Percentiles rank a stretch among this genome's conserved stretches.
Evolutionary conservation across 2,113 vertebrate species (phyloP).

Genomic region (Panurus biarmicus): DNA sequence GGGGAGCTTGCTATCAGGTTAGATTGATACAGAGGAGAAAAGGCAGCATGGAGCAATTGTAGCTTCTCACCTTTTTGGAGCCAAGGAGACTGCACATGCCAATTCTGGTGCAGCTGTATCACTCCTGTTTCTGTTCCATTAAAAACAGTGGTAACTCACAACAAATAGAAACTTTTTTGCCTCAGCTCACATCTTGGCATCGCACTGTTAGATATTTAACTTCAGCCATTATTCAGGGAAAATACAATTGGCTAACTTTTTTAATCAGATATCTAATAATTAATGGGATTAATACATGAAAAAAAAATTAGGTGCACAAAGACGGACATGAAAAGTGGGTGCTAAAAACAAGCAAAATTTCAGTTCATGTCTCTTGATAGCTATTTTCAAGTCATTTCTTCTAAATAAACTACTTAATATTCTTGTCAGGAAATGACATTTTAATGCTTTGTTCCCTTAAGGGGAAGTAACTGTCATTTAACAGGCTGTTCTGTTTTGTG

Average conservation of each 20-base stretch:
- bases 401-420: slow-evolving; percentile 67
- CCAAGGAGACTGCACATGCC: slow-evolving; percentile 74
- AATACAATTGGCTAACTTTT: slow-evolving; percentile 74
- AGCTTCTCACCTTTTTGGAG: slow-evolving; percentile 69
- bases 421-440: slow-evolving; percentile 67
- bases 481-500: slow-evolving; percentile 65
- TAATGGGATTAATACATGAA: slow-evolving; percentile 55
- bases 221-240: slow-evolving; percentile 81
- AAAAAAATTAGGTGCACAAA: slow-evolving; percentile 71
- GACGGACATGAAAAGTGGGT: slow-evolving; percentile 72
- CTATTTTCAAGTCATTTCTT: slow-evolving; percentile 72
- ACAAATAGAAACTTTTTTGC: slow-evolving; percentile 73
- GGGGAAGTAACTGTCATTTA: slow-evolving; percentile 64
- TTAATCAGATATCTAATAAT: slow-evolving; percentile 59
- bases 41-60: slow-evolving; percentile 74
- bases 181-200: slow-evolving; percentile 81
- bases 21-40: slow-evolving; percentile 66
- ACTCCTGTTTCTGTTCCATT: slow-evolving; percentile 74
- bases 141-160: slow-evolving; percentile 60
- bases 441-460: slow-evolving; percentile 68
- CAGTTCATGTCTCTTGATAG: slow-evolving; percentile 69
- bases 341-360: slow-evolving; percentile 73
- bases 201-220: slow-evolving; percentile 82
- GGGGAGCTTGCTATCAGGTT: slow-evolving; percentile 65
- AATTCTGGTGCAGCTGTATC: slow-evolving; percentile 68